Evolutionary conservation across 2,888 invertebrate genomes (phyloP).

Genomic region (Lucinisca nassula): DNA sequence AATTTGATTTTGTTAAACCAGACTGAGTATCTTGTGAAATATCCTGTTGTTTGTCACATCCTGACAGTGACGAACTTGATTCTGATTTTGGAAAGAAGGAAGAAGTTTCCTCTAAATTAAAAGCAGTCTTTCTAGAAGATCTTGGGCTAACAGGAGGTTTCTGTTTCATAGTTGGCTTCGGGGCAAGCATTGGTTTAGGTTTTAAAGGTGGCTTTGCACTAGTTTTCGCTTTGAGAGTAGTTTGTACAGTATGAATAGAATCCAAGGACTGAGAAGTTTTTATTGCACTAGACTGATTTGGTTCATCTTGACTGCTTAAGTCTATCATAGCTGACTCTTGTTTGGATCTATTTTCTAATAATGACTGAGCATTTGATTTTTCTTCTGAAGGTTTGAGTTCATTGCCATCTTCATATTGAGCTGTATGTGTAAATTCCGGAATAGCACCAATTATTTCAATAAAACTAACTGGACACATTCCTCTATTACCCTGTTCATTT

Average conservation of each 20-base stretch:
- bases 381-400: conserved; percentile 40
- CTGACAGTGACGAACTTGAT: conserved; percentile 41
- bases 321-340: not conserved
- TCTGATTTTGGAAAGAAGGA: conserved; percentile 54
- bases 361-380: not conserved
- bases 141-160: conserved; percentile 75
- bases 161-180: conserved; percentile 82
- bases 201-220: conserved; percentile 45
- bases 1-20: conserved; percentile 57
- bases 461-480: conserved; percentile 87
- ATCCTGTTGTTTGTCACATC: not conserved
- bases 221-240: not conserved
- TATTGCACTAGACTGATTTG: conserved; percentile 21
- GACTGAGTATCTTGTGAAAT: not conserved
- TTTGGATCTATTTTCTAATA: not conserved
- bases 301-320: no score
- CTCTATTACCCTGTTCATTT: conserved; percentile 85
- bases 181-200: conserved; percentile 75
- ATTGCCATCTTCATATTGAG: conserved; percentile 60
- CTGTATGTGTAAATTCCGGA: conserved; percentile 32
- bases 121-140: conserved; percentile 51
- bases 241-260: not conserved
- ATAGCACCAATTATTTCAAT: conserved; percentile 81
- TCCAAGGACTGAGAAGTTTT: conserved; percentile 9
- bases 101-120: conserved; percentile 35